Percentiles rank a stretch among this genome's conserved stretches.
Evolutionary conservation across 2,888 invertebrate species (phyloP).

Genomic region (Drosophila histrio): DNA sequence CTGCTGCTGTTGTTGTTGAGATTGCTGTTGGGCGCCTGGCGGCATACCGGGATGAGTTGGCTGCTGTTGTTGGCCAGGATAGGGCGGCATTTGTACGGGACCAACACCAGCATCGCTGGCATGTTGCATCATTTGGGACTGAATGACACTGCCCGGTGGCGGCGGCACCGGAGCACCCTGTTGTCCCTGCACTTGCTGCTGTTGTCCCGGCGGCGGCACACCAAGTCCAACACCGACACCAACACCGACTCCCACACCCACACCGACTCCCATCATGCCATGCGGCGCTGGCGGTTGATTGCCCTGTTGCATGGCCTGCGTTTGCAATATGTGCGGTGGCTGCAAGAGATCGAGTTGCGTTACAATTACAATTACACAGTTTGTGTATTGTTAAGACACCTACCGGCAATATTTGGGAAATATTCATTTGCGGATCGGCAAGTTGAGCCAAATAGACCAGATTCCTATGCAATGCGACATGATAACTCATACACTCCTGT

Average conservation of each 20-base stretch:
- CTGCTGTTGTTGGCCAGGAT: constrained; percentile 74
- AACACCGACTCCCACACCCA: constrained; percentile 4
- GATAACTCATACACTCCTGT: constrained; percentile 96
- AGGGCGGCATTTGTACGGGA: constrained; percentile 78
- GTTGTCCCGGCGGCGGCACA: constrained; percentile 66
- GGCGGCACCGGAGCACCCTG: constrained; percentile 41
- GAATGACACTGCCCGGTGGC: constrained; percentile 81
- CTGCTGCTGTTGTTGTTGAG: constrained; percentile 65
- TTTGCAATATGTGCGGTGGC: constrained; percentile 86
- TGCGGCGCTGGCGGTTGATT: constrained; percentile 80
- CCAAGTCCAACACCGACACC: constrained; percentile 52
- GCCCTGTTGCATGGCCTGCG: constrained; percentile 82
- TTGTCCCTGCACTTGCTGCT: constrained; percentile 50
- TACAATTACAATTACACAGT: too few species aligned
- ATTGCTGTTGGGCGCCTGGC: constrained; percentile 79
- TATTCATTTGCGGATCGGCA: constrained; percentile 98
- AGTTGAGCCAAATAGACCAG: constrained; percentile 97
- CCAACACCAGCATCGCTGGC: too few species aligned
- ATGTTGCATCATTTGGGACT: constrained; percentile 85
- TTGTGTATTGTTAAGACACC: too few species aligned
- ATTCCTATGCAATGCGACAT: constrained; percentile 97
- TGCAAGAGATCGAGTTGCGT: constrained; percentile 59
- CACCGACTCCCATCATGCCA: constrained; percentile 73
- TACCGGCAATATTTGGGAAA: constrained; percentile 95
- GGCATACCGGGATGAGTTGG: constrained; percentile 80